Conservation (phyloP, 2,113 vertebrate genomes). For the Fulmarus glacialis region DNA sequence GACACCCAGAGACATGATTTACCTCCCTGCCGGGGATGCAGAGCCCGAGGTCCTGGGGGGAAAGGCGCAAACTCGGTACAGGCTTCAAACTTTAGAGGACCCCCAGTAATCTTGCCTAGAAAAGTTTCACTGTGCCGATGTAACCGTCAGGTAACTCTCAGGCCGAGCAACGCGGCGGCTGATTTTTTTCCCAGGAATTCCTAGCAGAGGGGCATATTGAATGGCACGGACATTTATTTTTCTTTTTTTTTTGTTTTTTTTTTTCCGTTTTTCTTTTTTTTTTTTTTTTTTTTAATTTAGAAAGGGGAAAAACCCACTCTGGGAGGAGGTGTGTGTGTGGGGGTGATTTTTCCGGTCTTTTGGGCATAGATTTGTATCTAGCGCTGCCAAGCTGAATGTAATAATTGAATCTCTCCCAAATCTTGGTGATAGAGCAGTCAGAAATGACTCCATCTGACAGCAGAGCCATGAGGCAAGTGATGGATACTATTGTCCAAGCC, state of each 20-base stretch:
- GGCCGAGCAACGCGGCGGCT: neutral
- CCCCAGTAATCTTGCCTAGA: neutral
- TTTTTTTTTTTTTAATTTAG: neutral
- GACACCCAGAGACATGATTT: neutral
- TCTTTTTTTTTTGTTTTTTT: neutral
- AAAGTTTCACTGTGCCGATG: neutral
- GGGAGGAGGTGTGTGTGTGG: too few relatives aligned
- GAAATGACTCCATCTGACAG: slow-evolving; percentile 84
- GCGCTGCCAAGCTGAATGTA: slow-evolving; percentile 80
- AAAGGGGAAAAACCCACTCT: neutral
- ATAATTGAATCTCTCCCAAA: slow-evolving; percentile 88
- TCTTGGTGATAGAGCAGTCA: slow-evolving; percentile 83
- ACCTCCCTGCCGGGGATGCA: neutral
- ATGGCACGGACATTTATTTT: neutral
- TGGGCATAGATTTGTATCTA: slow-evolving; percentile 60
- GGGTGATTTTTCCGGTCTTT: neutral
- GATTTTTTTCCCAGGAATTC: neutral
- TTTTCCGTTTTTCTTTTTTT: neutral
- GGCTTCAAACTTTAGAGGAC: neutral
- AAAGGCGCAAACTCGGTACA: neutral
- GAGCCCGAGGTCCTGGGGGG: neutral
- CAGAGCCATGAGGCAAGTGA: slow-evolving; percentile 88
- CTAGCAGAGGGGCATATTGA: neutral
- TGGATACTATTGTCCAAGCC: slow-evolving; percentile 89
- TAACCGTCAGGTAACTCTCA: neutral